phyloP scores from a whole-genome alignment of 2,797 vertebrate genomes.

The Buceros bicornis region DNA sequence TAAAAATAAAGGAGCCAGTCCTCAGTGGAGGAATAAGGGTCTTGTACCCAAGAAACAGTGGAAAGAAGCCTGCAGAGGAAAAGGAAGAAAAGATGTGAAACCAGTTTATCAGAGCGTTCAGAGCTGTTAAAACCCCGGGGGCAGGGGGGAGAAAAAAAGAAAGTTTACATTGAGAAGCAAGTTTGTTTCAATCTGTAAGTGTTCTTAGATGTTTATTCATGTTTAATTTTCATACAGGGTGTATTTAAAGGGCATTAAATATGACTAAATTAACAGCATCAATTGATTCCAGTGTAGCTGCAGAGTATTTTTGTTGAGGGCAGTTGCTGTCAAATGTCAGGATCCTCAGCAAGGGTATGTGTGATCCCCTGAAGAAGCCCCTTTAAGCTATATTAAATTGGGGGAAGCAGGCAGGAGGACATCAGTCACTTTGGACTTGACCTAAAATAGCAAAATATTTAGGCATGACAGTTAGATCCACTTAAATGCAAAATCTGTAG shows the following conservation, averaged over 20 bases:
- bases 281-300: neutral
- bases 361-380: neutral
- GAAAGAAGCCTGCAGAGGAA: neutral
- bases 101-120: neutral
- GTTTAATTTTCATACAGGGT: neutral
- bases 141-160: accelerated
- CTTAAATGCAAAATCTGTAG: neutral
- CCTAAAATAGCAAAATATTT: neutral
- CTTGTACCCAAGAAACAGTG: neutral
- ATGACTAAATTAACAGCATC: neutral
- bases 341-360: neutral
- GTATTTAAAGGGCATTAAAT: neutral
- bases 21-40: neutral
- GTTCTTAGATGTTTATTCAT: neutral
- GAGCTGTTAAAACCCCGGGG: neutral
- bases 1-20: neutral
- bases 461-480: neutral
- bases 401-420: neutral
- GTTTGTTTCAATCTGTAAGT: neutral
- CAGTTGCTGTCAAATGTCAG: neutral
- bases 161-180: neutral
- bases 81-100: neutral
- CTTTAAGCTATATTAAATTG: neutral
- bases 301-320: neutral
- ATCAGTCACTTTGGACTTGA: neutral